Evolutionary conservation across 35 echinoderm and acorn worm genomes (phyloP), one percentile per base, ranked within the genome.

Genomic region (Chiridota heheva): DNA sequence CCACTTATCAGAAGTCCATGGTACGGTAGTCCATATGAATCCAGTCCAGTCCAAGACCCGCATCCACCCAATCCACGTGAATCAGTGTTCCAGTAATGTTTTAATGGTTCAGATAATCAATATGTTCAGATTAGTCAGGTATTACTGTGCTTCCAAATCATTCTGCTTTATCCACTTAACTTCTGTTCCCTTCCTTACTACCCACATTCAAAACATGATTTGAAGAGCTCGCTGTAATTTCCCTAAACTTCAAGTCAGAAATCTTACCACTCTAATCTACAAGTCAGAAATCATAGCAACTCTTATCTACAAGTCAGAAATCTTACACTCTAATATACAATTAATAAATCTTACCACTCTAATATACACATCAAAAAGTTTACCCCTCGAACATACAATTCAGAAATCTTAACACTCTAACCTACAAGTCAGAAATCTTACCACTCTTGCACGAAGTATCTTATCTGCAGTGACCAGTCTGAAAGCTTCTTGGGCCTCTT

Each of bases 401-500:
- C 18, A 20, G 35, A 35, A 53, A 20, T 65, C 62, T 65, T 29
- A 65, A 1, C 62, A 32, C 13, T 13, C 62, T 24, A 30, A 32
- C 13, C 13, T 24, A 15, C 13, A 12, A 30, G 16, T 18, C 18
- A 1, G 29, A 13, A 65, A 65, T 13, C 74, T 34, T 62, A 78
- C 75, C 75, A 78, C 75, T 34, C 51, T 78, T 13, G 75, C 75
- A 60, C 42, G 58, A 22, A 78, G 58, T 18, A 78, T 78, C 34
- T 61, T 78, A 58, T 78, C 75, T 58, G 58, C 35, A 25, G 75
- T 78, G 32, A 58, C 40, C 33, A 37, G 58, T 56, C 75, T 49
- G 75, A 78, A 78, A 60, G 75, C 62, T 24, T 78, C 75, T 61
- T 78, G 75, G 29, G 75, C 37, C 36, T 78, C 75, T 42, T 37